A percentile compares a stretch with the other conserved stretches of the same genome.
Conservation (phyloP, 2,888 invertebrate genomes). For the Callosobruchus maculatus region DNA sequence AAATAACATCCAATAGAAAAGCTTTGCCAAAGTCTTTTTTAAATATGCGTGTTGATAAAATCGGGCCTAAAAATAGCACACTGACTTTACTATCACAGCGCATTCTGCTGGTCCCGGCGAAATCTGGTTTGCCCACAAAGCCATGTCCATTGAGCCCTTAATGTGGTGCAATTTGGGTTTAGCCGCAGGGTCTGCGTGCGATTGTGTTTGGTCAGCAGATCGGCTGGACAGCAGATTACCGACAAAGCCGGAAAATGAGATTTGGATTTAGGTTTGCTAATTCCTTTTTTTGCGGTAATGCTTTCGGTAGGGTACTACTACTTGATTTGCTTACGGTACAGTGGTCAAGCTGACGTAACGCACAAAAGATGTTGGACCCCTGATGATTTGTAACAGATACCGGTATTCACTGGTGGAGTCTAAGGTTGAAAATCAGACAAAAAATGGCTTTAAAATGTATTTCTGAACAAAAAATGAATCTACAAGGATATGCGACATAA, state of each 20-base stretch:
- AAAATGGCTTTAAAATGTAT: too few relatives aligned
- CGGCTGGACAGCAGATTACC: background rate
- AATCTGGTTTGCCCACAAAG: conserved; percentile 20
- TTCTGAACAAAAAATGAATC: too few relatives aligned
- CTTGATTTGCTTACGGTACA: background rate
- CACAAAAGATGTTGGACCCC: background rate
- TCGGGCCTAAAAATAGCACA: too few relatives aligned
- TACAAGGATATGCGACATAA: too few relatives aligned
- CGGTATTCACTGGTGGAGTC: background rate
- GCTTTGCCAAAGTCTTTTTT: too few relatives aligned
- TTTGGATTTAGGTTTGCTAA: background rate
- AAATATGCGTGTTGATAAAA: too few relatives aligned
- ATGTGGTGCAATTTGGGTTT: conserved; percentile 24
- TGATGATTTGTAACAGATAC: background rate
- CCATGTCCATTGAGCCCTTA: conserved; percentile 14
- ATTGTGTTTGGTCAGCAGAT: background rate
- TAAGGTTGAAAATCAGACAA: too few relatives aligned
- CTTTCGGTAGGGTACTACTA: background rate
- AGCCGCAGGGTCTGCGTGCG: conserved; percentile 6
- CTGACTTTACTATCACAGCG: too few relatives aligned
- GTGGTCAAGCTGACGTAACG: background rate
- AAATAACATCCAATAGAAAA: too few relatives aligned
- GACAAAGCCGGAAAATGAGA: background rate
- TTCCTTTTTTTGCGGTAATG: background rate
- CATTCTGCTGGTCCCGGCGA: background rate